These are phyloP conservation scores for Oscheius onirici DNA, from an alignment of 2,888 invertebrate genomes.

Conservation along the genomic window DNA sequence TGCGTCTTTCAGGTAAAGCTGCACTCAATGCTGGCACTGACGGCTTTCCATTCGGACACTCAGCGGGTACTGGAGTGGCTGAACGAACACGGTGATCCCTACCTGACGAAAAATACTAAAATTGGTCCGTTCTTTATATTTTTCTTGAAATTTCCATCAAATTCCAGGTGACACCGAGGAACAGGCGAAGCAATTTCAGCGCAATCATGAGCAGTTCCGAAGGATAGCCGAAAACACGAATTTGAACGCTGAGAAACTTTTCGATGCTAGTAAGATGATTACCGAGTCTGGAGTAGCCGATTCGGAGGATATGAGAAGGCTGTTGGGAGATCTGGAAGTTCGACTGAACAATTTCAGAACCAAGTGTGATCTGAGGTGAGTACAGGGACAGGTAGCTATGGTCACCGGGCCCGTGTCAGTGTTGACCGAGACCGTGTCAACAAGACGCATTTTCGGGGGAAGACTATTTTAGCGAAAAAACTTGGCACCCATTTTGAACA, in stretches of 20 bases:
- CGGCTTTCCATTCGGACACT: slow-evolving; percentile 58
- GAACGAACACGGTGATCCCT: slow-evolving; percentile 69
- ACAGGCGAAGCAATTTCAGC: slow-evolving; percentile 45
- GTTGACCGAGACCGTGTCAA: no score
- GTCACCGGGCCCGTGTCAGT: no score
- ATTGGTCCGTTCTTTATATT: slow-evolving; percentile 50
- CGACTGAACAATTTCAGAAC: slow-evolving; percentile 42
- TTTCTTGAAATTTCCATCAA: neutral
- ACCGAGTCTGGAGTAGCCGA: slow-evolving; percentile 46
- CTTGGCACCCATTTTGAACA: no score
- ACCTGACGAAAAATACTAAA: slow-evolving; percentile 57
- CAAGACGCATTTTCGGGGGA: neutral
- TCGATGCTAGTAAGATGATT: slow-evolving; percentile 52
- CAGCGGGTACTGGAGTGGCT: slow-evolving; percentile 66
- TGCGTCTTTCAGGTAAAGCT: slow-evolving; percentile 38
- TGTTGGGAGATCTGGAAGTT: slow-evolving; percentile 40
- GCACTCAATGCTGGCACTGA: slow-evolving; percentile 50
- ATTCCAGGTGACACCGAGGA: slow-evolving; percentile 43
- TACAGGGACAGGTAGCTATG: neutral
- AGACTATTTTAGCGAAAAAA: no score
- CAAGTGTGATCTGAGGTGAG: slow-evolving; percentile 43
- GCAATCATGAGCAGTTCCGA: slow-evolving; percentile 62
- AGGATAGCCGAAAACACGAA: slow-evolving; percentile 66
- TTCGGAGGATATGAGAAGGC: slow-evolving; percentile 31
- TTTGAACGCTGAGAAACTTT: slow-evolving; percentile 62